Evolutionary conservation across 2,113 vertebrate species (phyloP), one percentile per base, ranked within the genome.

Genomic region (Caranx melampygus): DNA sequence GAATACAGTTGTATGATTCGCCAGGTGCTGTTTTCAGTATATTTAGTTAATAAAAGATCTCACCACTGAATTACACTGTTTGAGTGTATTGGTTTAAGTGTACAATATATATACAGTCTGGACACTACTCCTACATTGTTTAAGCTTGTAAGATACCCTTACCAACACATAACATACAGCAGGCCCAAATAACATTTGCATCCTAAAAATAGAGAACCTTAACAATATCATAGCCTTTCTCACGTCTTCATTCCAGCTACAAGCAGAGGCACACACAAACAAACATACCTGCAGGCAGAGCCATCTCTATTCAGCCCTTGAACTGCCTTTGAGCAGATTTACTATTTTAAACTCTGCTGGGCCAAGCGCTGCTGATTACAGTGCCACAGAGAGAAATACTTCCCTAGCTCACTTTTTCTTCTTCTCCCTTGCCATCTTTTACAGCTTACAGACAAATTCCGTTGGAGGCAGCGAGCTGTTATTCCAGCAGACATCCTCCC

Each of bases 301-400:
- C 14, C 47, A 65, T 87, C 70, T 79, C 75, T 79, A 35, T 76
- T 79, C 52, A 87, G 83, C 52, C 84, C 87, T 90, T 91, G 82
- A 92, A 88, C 81, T 89, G 87, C 81, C 75, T 89, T 90, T 87
- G 78, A 88, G 82, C 45, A 45, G 86, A 86, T 91, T 92, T 90
- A 85, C 90, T 91, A 89, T 91, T 90, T 88, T 90, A 89, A 91
- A 89, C 79, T 87, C 63, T 9, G 21, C 65, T 78, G 69, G 65
- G 72, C 58, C 69, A 21, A 74, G 57, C 20, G 26, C 65, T 76
- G 80, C 78, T 89, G 84, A 90, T 89, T 86, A 86, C 78, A 80
- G 75, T 45, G 34, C 80, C 64, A 52, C 58, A 75, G 45, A 85
- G 75, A 78, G 78, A 90, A 87, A 86, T 82, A 88, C 75, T 79